Base-by-base conservation (phyloP, 2,888 invertebrate genomes). In the Archips crataeganus region DNA sequence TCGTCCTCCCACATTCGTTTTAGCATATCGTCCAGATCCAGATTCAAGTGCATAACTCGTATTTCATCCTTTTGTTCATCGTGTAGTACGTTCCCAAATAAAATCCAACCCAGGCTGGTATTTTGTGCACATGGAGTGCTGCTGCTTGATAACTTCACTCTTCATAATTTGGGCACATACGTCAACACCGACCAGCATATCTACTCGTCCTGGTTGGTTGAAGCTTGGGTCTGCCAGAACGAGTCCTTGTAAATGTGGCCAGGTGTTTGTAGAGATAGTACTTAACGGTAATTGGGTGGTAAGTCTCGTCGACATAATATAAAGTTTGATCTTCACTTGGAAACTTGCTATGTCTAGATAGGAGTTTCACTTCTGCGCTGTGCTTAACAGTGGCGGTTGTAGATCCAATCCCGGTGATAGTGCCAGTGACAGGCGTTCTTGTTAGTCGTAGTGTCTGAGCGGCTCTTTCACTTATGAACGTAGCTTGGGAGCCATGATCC, bases 111-210 rank as follows among this genome's bases (percentile, higher is more conserved):
- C n/a, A n/a, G n/a, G n/a, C n/a, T n/a, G n/a, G n/a, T n/a, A n/a
- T n/a, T n/a, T n/a, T n/a, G n/a, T n/a, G n/a, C n/a, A n/a, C n/a
- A n/a, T n/a, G n/a, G n/a, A n/a, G n/a, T n/a, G 6, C 72, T 69
- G 10, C 78, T 79, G 66, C 34, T 76, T 78, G 66, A 79, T 76
- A 34, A 80, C 3, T 10, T 77, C 65, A 8, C 63, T 57, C 57
- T 76, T 68, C 23, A 78, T 34, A 36, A 79, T 79, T 60, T 75
- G 73, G 3, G 78, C 75, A 54, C 70, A 79, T 34, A 71, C 78
- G 15, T 78, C 70, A 2, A 78, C 76, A 57, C 80, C 78, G 10
- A 82, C 71, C 6, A 64, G 13, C 49, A 64, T 5, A n/a, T 64
- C 64, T 51, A 64, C n/a, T 51, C 36, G 36, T 2, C 65, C 65